A percentile compares a stretch with the other conserved stretches of the same genome.
Evolutionary conservation across 2,888 invertebrate genomes (phyloP).

Genomic region (Cistogaster globosa): DNA sequence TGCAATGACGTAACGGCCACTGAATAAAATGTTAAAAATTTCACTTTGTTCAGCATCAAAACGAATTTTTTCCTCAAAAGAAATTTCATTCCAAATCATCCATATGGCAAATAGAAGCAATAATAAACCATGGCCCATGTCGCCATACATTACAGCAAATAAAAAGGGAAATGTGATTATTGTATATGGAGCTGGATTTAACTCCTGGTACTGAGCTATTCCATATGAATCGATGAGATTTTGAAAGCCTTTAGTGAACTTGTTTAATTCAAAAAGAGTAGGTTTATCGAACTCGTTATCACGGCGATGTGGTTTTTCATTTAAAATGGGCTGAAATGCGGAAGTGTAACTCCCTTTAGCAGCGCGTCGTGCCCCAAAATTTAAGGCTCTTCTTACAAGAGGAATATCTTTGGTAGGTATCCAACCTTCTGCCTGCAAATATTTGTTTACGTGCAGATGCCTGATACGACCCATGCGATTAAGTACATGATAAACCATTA

Average conservation of each 20-base stretch:
- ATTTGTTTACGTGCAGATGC: conserved; percentile 86
- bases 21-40: conserved; percentile 98
- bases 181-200: conserved; percentile 95
- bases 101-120: conserved; percentile 91
- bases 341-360: conserved; percentile 86
- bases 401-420: conserved; percentile 88
- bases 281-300: conserved; percentile 85
- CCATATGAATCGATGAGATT: conserved; percentile 95
- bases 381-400: conserved; percentile 89
- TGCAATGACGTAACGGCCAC: conserved; percentile 97
- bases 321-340: conserved; percentile 91
- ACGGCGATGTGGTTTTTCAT: conserved; percentile 83
- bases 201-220: conserved; percentile 95
- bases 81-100: conserved; percentile 92
- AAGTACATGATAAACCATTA: conserved; percentile 94
- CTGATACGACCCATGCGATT: conserved; percentile 95
- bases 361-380: conserved; percentile 89
- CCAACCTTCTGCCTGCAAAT: conserved; percentile 94
- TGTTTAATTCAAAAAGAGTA: conserved; percentile 94
- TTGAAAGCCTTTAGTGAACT: conserved; percentile 93
- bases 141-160: conserved; percentile 98
- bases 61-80: conserved; percentile 84
- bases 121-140: conserved; percentile 94
- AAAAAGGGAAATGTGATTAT: conserved; percentile 96
- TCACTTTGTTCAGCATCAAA: conserved; percentile 86